A percentile compares a stretch with the other conserved stretches of the same genome.
Conservation (phyloP, 2,797 vertebrate species). For the Morelia viridis region DNA sequence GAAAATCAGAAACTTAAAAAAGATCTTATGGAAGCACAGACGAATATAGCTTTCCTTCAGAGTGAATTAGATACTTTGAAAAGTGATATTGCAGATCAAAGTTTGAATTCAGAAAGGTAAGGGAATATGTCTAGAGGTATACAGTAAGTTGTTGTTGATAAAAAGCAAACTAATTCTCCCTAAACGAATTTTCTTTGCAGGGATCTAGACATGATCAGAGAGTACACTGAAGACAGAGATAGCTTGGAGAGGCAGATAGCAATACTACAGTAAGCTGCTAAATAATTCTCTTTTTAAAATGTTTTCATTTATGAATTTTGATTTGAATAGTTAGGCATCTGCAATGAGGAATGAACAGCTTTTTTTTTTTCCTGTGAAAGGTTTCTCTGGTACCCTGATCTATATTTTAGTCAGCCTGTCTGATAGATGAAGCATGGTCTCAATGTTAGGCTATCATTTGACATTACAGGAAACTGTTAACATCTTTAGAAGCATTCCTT, state of each 20-base stretch:
- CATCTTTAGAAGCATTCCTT: not conserved
- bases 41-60: slow-evolving; percentile 88
- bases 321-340: not conserved
- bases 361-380: not conserved
- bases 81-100: slow-evolving; percentile 92
- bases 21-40: slow-evolving; percentile 92
- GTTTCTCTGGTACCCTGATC: not conserved
- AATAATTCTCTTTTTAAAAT: slow-evolving; percentile 39
- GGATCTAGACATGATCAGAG: slow-evolving; percentile 88
- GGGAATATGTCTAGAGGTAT: not conserved
- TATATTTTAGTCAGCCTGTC: not conserved
- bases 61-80: slow-evolving; percentile 94
- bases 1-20: slow-evolving; percentile 94
- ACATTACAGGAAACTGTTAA: not conserved
- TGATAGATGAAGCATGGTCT: not conserved
- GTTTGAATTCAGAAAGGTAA: slow-evolving; percentile 88
- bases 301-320: not conserved
- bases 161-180: not conserved
- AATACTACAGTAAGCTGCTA: slow-evolving; percentile 88
- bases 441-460: not conserved
- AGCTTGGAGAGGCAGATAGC: slow-evolving; percentile 91
- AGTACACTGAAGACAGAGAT: slow-evolving; percentile 88
- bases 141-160: not conserved
- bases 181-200: slow-evolving; percentile 73
- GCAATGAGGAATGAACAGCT: not conserved